phyloP scores from a whole-genome alignment of 2,888 invertebrate genomes.

The Germaria angustata region DNA sequence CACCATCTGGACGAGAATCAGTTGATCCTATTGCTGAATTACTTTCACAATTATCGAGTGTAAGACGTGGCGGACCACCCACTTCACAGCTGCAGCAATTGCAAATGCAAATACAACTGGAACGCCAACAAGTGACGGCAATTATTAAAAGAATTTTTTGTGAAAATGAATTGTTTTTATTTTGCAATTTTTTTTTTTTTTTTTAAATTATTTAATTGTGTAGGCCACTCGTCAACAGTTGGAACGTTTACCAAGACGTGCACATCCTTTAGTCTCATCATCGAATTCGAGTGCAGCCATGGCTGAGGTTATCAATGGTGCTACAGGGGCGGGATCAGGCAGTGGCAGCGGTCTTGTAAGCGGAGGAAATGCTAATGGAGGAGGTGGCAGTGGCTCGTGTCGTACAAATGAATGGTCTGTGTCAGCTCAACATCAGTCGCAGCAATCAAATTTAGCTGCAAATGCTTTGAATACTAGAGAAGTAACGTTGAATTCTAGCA shows the following conservation, averaged over 20 bases:
- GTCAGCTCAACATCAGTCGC: conserved; percentile 78
- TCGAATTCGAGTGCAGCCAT: conserved; percentile 82
- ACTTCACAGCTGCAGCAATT: conserved; percentile 94
- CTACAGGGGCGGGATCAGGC: conserved; percentile 69
- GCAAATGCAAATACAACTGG: conserved; percentile 96
- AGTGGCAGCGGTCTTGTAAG: conserved; percentile 66
- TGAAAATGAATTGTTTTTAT: conserved; percentile 6
- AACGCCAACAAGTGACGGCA: conserved; percentile 91
- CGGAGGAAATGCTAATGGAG: conserved; percentile 71
- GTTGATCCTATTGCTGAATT: conserved; percentile 98
- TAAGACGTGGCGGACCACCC: conserved; percentile 84
- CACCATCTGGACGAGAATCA: conserved; percentile 92
- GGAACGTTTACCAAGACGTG: conserved; percentile 92
- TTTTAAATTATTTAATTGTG: conserved; percentile 18
- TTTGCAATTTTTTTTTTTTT: conserved; percentile 45
- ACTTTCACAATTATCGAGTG: conserved; percentile 96
- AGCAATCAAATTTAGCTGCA: conserved; percentile 76
- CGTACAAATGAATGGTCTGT: conserved; percentile 78
- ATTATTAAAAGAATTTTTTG: conserved; percentile 67
- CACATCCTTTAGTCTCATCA: conserved; percentile 84
- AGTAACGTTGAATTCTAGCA: conserved; percentile 73
- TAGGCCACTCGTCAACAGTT: conserved; percentile 93
- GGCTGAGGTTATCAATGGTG: conserved; percentile 80
- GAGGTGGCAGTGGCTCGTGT: conserved; percentile 70
- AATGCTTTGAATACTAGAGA: conserved; percentile 79